These are phyloP conservation scores for Oppia nitens DNA, from an alignment of 1,140 invertebrate species.

Conservation along the genomic window DNA sequence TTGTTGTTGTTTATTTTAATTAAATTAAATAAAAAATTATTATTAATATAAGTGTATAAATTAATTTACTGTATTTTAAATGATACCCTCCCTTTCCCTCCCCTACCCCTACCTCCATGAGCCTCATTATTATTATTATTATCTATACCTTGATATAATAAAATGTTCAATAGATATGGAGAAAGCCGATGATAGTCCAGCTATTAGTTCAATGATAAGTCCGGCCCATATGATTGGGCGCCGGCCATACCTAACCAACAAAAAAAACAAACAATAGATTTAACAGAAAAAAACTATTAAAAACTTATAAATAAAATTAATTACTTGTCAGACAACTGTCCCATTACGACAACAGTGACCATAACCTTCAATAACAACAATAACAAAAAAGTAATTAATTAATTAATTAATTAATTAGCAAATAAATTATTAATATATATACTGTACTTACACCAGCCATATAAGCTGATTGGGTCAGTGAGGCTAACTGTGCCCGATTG, in stretches of 20 bases:
- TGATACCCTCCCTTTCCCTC: no score
- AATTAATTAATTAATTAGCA: no score
- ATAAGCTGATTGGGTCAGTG: slow-evolving; percentile 53
- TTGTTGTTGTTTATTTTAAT: no score
- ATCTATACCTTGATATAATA: background rate
- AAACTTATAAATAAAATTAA: background rate
- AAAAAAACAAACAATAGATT: background rate
- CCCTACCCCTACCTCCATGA: no score
- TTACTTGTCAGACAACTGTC: slow-evolving; percentile 47
- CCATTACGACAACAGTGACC: slow-evolving; percentile 56
- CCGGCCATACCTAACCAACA: slow-evolving; percentile 36
- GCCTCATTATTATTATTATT: no score
- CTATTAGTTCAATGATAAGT: slow-evolving; percentile 8
- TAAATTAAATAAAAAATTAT: no score
- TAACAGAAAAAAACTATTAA: background rate
- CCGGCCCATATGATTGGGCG: slow-evolving; percentile 19
- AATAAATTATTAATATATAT: no score
- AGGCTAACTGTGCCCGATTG: slow-evolving; percentile 41
- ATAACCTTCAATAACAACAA: no score
- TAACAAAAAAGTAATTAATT: no score
- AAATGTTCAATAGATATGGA: slow-evolving; percentile 10
- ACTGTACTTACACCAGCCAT: slow-evolving; percentile 74
- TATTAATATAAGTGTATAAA: no score
- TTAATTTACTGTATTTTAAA: no score
- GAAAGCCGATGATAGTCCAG: slow-evolving; percentile 10